A percentile compares a stretch with the other conserved stretches of the same genome.
Evolutionary conservation across 2,113 vertebrate species (phyloP).

Genomic region (Bubo scandiacus): DNA sequence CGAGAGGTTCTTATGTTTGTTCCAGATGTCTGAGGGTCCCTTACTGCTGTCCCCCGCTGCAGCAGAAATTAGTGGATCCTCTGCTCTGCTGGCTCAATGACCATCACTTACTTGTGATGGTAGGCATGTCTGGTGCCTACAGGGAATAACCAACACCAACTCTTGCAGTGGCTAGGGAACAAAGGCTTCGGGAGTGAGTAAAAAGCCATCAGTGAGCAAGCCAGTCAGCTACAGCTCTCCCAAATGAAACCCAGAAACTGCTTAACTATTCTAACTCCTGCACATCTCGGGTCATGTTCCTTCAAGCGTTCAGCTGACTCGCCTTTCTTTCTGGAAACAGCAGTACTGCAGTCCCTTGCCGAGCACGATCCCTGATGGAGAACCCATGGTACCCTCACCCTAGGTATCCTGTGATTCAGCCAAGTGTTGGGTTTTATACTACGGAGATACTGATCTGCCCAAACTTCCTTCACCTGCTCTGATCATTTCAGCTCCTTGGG

Average conservation of each 20-base stretch:
- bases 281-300: constrained; percentile 17
- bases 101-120: background rate
- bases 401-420: background rate
- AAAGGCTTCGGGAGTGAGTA: background rate
- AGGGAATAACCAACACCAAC: fast-evolving
- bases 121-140: background rate
- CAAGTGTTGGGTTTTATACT: constrained; percentile 39
- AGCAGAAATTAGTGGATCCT: background rate
- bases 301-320: constrained; percentile 52
- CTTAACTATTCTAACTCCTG: constrained; percentile 16
- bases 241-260: background rate
- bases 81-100: background rate
- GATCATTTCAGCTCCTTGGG: constrained; percentile 57
- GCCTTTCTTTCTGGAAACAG: constrained; percentile 14
- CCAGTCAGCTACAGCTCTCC: background rate
- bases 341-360: background rate
- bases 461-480: constrained; percentile 73
- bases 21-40: background rate
- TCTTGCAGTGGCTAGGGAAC: background rate
- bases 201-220: background rate
- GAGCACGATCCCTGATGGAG: background rate
- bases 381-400: background rate
- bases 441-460: constrained; percentile 23
- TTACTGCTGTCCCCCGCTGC: background rate
- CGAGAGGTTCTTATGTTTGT: background rate